A percentile compares a stretch with the other conserved stretches of the same genome.
phyloP scores from a whole-genome alignment of 2,113 vertebrate genomes.

The Caranx melampygus region DNA sequence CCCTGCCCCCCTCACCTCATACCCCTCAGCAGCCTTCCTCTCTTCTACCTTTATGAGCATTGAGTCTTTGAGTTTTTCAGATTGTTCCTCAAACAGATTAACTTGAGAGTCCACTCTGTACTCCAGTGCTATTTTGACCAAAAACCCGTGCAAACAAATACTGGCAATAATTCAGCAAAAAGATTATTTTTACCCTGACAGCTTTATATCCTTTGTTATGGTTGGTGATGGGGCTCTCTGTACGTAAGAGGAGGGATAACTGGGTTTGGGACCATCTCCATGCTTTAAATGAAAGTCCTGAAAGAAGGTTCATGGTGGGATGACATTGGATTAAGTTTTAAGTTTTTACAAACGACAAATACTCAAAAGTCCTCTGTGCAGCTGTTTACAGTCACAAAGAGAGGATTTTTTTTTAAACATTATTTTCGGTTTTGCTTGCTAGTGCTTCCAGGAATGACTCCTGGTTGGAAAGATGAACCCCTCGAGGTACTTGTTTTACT shows the following conservation, averaged over 20 bases:
- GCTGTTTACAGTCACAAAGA: conserved; percentile 47
- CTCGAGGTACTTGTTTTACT: conserved; percentile 92
- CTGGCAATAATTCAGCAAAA: conserved; percentile 83
- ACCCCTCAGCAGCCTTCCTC: conserved; percentile 62
- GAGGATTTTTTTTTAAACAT: conserved; percentile 40
- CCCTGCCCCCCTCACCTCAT: conserved; percentile 52
- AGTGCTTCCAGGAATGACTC: conserved; percentile 60
- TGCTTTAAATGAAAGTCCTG: conserved; percentile 78
- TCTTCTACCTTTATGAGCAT: conserved; percentile 45
- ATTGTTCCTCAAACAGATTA: conserved; percentile 51
- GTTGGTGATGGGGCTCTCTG: conserved; percentile 71
- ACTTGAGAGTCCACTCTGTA: conserved; percentile 56
- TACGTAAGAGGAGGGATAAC: conserved; percentile 65
- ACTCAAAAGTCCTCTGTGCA: conserved; percentile 50
- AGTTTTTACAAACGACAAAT: conserved; percentile 57
- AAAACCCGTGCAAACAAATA: conserved; percentile 76
- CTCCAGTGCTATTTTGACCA: conserved; percentile 79
- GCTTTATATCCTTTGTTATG: conserved; percentile 77
- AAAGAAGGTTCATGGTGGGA: conserved; percentile 54
- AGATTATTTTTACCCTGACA: conserved; percentile 75
- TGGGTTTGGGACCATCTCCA: conserved; percentile 75
- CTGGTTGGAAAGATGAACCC: conserved; percentile 73
- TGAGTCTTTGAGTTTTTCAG: conserved; percentile 49
- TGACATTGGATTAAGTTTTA: conserved; percentile 59
- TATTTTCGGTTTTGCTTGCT: conserved; percentile 68